Evolutionary conservation across 2,113 vertebrate genomes (phyloP), one percentile per base, ranked within the genome.

Genomic region (Spermophilus dauricus): DNA sequence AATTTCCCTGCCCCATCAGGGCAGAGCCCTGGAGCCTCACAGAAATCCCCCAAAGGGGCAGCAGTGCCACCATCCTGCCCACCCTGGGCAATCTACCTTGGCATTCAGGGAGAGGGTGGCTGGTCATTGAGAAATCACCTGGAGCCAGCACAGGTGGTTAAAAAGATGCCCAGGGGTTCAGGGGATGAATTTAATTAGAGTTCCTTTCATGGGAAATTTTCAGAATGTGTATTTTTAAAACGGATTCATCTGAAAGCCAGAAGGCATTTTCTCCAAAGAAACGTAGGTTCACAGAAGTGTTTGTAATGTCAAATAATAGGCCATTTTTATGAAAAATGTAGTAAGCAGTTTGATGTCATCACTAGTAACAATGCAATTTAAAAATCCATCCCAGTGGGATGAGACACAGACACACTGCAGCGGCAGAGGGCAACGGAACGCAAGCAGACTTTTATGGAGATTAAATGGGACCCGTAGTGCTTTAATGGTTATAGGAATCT

Each of bases 101-200:
- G 39, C 1, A 12, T 4, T 9, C 30, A 4, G 2, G 14, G 72
- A 39, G 11, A 1, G 0, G 26, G 4, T 5, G 0, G 0, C n/a
- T 9, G 67, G 11, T 24, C 24, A 8, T 18, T 0, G 18, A 65
- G 70, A 32, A 20, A 8, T 13, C 85, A 5, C 48, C 73, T 56
- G 32, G 8, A 4, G 7, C 58, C 24, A 42, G n/a, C 18, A 45
- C 53, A 53, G 12, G 2, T 90, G 42, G 63, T n/a, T 34, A 4
- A 12, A 80, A 28, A 30, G 5, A 6, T 24, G 5, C 67, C 48
- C 16, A 17, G 26, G 75, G 1, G 2, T 9, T 89, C 63, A 13
- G 83, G 87, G 26, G 53, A 56, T 22, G 13, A 10, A 37, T 72
- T 24, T 22, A 13, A 63, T 81, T 24, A 53, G 69, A 67, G 5